Evolutionary conservation across 2,797 vertebrate species (phyloP), one percentile per base, ranked within the genome.

Genomic region (Philypnodon macrostomus): DNA sequence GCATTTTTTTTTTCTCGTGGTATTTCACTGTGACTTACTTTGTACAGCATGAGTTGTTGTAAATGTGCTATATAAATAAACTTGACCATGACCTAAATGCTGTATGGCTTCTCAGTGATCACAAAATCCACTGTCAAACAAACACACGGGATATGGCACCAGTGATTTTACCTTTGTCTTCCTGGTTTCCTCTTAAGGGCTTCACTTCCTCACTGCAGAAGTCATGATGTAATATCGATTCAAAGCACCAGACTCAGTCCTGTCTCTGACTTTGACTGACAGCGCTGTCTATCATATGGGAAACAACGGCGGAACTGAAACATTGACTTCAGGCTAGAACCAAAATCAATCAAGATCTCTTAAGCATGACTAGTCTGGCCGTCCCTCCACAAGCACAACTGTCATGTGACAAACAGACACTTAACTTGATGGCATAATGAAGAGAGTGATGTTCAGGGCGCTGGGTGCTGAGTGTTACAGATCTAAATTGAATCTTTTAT

Each of bases 311-410:
- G 19, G 57, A 66, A 67, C 67, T 54, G 61, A 58, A 77, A 77
- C 63, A 74, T 64, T 51, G 74, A 79, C 74, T 62, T 58, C n/a
- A 47, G 58, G 52, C 70, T 49, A 32, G 23, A 59, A 76, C 50
- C 30, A 4, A 57, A 68, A 79, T 70, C 77, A 67, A 77, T 84
- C 70, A 67, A 60, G 55, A 70, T 73, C 73, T 69, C 66, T 80
- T 70, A 54, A 62, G 52, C 70, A 42, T 67, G 67, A 60, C 54
- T 32, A 2, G 45, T 64, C 59, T 31, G 44, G 16, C 47, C 1
- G 19, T 58, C 40, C 38, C 23, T 48, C 24, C 39, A 21, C 69
- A 65, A 70, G 39, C 56, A 42, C 2, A 29, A 48, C 63, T 73
- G 66, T 75, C 76, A 75, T 58, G 54, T 62, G 70, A 70, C 56